Percentiles rank a stretch among this genome's conserved stretches.
Conservation (phyloP, 1,140 invertebrate genomes). For the Papilio xuthus region DNA sequence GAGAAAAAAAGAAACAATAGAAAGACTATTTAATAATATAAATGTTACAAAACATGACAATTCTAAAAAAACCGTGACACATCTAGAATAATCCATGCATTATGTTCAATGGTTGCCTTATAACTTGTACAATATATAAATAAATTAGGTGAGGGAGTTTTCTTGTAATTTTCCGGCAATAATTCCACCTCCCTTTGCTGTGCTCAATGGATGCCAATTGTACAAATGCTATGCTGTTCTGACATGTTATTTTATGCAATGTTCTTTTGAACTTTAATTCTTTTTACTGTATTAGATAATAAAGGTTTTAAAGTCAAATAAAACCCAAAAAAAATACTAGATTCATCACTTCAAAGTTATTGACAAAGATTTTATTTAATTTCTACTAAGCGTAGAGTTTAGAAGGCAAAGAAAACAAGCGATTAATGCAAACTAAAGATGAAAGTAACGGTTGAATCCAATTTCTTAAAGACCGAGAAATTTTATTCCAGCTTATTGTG, state of each 20-base stretch:
- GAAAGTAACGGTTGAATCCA: conserved; percentile 42
- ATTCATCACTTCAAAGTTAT: too few relatives aligned
- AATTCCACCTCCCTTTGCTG: conserved; percentile 52
- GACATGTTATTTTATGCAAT: conserved; percentile 55
- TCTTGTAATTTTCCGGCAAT: conserved; percentile 64
- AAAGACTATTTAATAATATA: too few relatives aligned
- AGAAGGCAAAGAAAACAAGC: background rate
- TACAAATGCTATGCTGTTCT: conserved; percentile 54
- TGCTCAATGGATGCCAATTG: conserved; percentile 61
- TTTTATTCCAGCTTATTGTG: conserved; percentile 67
- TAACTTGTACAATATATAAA: conserved; percentile 37
- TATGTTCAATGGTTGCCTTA: background rate
- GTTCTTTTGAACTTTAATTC: conserved; percentile 34
- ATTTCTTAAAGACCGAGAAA: conserved; percentile 53
- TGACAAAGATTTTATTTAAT: background rate
- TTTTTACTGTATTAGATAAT: conserved; percentile 2
- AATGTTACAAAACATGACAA: too few relatives aligned
- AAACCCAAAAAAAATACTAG: background rate
- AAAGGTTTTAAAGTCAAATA: background rate
- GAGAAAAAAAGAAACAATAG: too few relatives aligned
- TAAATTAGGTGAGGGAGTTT: conserved; percentile 50
- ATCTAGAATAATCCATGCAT: conserved; percentile 2
- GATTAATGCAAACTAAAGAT: conserved; percentile 15
- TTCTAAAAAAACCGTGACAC: background rate
- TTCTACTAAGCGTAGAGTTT: background rate